Conservation (phyloP, 2,797 vertebrate genomes). For the Manis crassicaudata region DNA sequence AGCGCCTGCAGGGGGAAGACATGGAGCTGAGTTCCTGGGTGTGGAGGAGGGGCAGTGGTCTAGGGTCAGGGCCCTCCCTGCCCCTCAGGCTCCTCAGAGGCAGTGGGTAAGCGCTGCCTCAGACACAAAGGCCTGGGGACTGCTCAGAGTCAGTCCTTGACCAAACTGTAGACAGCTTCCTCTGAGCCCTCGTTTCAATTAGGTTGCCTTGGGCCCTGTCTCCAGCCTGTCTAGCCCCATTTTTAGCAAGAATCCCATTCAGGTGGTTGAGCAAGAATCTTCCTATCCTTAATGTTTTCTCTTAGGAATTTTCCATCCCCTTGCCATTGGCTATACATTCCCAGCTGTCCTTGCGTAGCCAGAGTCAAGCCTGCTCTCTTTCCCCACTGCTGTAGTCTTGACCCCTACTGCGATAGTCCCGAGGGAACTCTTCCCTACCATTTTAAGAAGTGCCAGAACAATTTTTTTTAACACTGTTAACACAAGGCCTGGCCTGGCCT, state of each 20-base stretch:
- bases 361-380: not conserved
- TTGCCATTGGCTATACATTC: not conserved
- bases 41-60: fast-evolving
- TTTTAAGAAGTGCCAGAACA: not conserved
- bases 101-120: fast-evolving
- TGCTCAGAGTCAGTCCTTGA: not conserved
- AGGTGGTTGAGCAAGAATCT: not conserved
- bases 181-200: not conserved
- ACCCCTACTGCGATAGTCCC: not conserved
- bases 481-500: too few relatives aligned
- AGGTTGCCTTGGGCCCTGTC: not conserved
- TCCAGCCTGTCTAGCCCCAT: not conserved
- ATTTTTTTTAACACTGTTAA: not conserved
- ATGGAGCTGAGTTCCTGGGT: not conserved
- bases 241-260: not conserved
- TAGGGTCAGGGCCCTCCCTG: not conserved
- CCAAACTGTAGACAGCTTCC: not conserved
- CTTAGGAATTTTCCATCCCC: not conserved
- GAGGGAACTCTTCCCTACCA: not conserved
- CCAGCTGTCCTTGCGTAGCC: not conserved
- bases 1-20: conserved; percentile 87
- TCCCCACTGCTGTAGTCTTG: not conserved
- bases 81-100: not conserved
- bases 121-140: too few relatives aligned
- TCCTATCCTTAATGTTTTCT: not conserved